These are phyloP conservation scores for Chirona hameri DNA, from an alignment of 2,888 invertebrate species.

Conservation along the genomic window DNA sequence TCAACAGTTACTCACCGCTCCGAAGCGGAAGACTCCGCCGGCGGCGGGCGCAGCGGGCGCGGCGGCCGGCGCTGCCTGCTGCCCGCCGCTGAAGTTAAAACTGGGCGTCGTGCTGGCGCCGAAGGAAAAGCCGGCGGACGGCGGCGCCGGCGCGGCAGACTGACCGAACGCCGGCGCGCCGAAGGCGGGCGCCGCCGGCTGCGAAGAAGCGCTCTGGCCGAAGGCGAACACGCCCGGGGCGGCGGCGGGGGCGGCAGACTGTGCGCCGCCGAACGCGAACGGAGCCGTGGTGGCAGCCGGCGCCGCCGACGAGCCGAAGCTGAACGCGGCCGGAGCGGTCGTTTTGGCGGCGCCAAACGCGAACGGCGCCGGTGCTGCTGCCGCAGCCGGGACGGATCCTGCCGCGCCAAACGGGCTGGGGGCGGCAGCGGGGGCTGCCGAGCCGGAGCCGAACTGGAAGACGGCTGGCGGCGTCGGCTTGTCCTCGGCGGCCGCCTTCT, in stretches of 20 bases:
- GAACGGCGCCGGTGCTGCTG: background rate
- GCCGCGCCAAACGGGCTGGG: background rate
- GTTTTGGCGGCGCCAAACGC: background rate
- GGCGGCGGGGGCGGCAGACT: background rate
- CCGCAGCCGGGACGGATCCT: background rate
- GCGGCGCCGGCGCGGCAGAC: conserved; percentile 34
- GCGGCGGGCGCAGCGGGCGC: background rate
- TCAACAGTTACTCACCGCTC: conserved; percentile 35
- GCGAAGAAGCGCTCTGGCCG: background rate
- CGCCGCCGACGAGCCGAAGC: background rate
- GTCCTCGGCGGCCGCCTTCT: background rate
- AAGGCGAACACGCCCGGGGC: background rate
- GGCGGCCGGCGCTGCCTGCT: background rate
- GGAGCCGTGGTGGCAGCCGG: background rate
- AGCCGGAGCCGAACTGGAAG: background rate
- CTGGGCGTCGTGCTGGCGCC: conserved; percentile 24
- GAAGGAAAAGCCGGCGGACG: conserved; percentile 33
- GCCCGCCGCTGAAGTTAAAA: conserved; percentile 9
- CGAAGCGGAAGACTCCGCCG: conserved; percentile 35
- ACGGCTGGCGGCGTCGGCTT: background rate
- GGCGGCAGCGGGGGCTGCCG: background rate
- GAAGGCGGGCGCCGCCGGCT: conserved; percentile 28
- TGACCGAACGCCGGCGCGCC: conserved; percentile 35
- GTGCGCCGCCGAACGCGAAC: conserved; percentile 1
- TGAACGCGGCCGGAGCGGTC: background rate